A percentile compares a stretch with the other conserved stretches of the same genome.
These are phyloP conservation scores for Eumaeus atala DNA, from an alignment of 1,140 invertebrate genomes.

Conservation along the genomic window DNA sequence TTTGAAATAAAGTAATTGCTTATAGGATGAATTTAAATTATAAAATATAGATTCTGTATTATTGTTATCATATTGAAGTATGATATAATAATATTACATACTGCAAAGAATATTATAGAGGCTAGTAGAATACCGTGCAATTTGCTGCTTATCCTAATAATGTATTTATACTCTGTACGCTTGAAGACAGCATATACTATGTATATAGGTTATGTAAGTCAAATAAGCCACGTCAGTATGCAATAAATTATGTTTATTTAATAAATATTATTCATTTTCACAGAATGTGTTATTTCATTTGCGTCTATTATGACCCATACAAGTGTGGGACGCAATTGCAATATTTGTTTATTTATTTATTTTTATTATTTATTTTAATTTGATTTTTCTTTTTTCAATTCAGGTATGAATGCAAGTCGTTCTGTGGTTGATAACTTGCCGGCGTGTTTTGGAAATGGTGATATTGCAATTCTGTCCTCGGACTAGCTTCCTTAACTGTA, in stretches of 20 bases:
- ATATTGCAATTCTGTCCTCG: constrained; percentile 56
- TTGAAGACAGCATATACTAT: constrained; percentile 13
- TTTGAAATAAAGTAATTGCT: too few relatives aligned
- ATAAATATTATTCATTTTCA: constrained; percentile 21
- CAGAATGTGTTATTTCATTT: constrained; percentile 15
- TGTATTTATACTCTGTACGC: background rate
- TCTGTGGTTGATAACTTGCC: constrained; percentile 55
- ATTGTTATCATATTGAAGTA: too few relatives aligned
- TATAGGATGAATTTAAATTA: too few relatives aligned
- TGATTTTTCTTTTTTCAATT: constrained; percentile 36
- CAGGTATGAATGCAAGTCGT: constrained; percentile 67
- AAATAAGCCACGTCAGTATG: constrained; percentile 23
- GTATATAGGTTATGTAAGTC: constrained; percentile 20
- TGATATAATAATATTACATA: too few relatives aligned
- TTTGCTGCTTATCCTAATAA: background rate
- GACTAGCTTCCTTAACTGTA: background rate
- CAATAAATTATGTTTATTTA: constrained; percentile 19
- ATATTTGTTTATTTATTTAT: constrained; percentile 26
- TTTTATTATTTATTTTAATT: constrained; percentile 26
- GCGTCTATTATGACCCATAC: constrained; percentile 12
- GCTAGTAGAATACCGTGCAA: background rate
- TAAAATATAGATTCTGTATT: too few relatives aligned
- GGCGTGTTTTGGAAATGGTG: constrained; percentile 35
- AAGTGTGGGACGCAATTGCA: constrained; percentile 44
- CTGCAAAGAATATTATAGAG: too few relatives aligned